These are phyloP conservation scores for Erpobdella octoculata DNA, from an alignment of 2,888 invertebrate genomes.

Conservation along the genomic window DNA sequence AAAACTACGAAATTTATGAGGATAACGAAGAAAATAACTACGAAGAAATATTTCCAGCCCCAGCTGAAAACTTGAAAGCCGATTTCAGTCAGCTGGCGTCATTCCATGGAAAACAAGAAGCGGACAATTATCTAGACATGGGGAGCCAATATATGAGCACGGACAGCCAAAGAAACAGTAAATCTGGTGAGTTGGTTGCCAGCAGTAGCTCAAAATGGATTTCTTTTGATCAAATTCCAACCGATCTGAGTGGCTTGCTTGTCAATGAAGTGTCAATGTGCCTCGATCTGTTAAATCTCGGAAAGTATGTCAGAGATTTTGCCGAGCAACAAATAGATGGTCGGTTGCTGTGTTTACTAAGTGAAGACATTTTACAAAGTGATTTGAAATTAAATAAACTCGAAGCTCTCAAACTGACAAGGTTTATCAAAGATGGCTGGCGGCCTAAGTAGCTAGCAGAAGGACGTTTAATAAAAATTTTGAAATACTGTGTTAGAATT, in stretches of 20 bases:
- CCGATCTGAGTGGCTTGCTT: constrained; percentile 13
- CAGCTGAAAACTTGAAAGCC: no score
- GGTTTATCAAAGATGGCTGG: constrained; percentile 30
- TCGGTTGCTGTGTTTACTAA: constrained; percentile 19
- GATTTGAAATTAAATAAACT: constrained; percentile 27
- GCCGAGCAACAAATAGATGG: constrained; percentile 30
- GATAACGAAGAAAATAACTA: no score
- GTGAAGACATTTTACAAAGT: constrained; percentile 12
- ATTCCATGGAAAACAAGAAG: no score
- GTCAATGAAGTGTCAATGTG: constrained; percentile 23
- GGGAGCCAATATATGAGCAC: not conserved
- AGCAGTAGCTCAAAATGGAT: not conserved
- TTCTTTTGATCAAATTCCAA: constrained; percentile 23
- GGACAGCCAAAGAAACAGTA: not conserved
- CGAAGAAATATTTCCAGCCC: no score
- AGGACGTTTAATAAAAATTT: no score
- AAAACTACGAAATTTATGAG: no score
- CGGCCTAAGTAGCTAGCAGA: no score
- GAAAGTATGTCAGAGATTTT: constrained; percentile 19
- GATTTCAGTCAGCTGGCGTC: no score
- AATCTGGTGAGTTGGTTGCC: not conserved
- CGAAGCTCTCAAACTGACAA: constrained; percentile 31
- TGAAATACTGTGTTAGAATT: no score
- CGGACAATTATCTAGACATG: not conserved
- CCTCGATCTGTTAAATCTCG: constrained; percentile 29